Evolutionary conservation across 2,113 vertebrate genomes (phyloP), one percentile per base, ranked within the genome.

Genomic region (Cynopterus brachyotis): DNA sequence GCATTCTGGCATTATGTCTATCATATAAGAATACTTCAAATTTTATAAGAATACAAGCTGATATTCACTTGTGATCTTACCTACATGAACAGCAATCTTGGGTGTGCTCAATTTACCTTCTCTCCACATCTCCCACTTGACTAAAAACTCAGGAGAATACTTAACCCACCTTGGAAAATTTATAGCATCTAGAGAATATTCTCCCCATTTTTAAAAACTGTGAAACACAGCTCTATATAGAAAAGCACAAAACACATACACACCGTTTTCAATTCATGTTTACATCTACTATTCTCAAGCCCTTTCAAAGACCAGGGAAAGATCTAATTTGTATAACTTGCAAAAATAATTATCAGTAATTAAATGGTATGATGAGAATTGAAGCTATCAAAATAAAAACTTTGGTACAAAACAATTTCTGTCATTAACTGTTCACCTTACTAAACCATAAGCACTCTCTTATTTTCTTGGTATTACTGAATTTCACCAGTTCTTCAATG

Each of bases 221-320:
- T 50, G 59, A 97, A 92, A 76, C 57, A 75, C 1, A 87, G 5
- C 1, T 57, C 94, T 40, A 40, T 26, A 22, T 1, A 47, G 88
- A 84, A 92, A 94, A 94, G 53, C 4, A 86, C 5, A 75, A 64
- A 67, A 70, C 20, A 78, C 10, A 79, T 3, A 84, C 7, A 75
- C 17, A 84, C 0, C 50, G 6, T 53, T 92, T 91, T 80, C 22
- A 95, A 66, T 16, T 96, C n/a, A 73, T 92, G 83, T 80, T 94
- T 40, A 75, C 5, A 88, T 69, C 42, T 82, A 83, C n/a, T 94
- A 89, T 50, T 96, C 92, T 82, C 19, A 75, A 84, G 35, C 4
- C 73, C n/a, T 96, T 91, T 94, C 82, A 96, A 96, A 93, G 42
- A 96, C 45, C 5, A 80, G 26, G 16, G 26, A 67, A 96, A 96